These are phyloP conservation scores for Amphipyra tragopoginis DNA, from an alignment of 2,888 invertebrate genomes.

Conservation along the genomic window DNA sequence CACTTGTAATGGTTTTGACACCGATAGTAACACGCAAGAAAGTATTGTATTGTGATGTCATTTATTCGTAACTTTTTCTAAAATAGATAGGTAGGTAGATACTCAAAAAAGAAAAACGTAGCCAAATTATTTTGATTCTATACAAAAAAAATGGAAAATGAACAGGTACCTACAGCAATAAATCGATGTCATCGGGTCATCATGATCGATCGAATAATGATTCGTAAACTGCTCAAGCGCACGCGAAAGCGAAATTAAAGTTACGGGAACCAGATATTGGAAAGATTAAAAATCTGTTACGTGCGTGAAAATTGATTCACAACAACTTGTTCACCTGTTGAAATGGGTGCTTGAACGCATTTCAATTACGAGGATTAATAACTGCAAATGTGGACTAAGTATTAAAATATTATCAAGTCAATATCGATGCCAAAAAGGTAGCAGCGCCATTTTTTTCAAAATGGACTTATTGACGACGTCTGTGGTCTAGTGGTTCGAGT, in stretches of 20 bases:
- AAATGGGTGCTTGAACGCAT: neutral
- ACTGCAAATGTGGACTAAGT: constrained; percentile 3
- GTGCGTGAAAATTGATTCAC: constrained; percentile 42
- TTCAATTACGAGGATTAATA: neutral
- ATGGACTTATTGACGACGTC: too few species aligned
- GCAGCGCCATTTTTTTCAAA: too few species aligned
- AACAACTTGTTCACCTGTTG: constrained; percentile 4
- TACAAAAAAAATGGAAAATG: neutral
- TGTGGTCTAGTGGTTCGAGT: too few species aligned
- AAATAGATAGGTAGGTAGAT: neutral
- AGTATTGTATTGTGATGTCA: constrained; percentile 24
- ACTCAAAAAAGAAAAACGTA: neutral
- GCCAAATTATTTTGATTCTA: neutral
- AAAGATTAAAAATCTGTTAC: constrained; percentile 39
- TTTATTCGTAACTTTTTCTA: neutral
- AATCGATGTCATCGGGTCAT: constrained; percentile 66
- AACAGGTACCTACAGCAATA: constrained; percentile 5
- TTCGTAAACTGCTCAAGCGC: constrained; percentile 55
- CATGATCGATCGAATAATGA: constrained; percentile 34
- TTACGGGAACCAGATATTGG: constrained; percentile 69
- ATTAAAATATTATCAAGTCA: too few species aligned
- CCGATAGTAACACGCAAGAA: constrained; percentile 55
- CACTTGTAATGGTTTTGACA: constrained; percentile 48
- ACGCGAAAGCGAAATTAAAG: constrained; percentile 69
- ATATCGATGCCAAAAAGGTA: too few species aligned